Percentiles rank a stretch among this genome's conserved stretches.
Evolutionary conservation across 2,113 vertebrate genomes (phyloP).

Genomic region (Reinhardtius hippoglossoides): DNA sequence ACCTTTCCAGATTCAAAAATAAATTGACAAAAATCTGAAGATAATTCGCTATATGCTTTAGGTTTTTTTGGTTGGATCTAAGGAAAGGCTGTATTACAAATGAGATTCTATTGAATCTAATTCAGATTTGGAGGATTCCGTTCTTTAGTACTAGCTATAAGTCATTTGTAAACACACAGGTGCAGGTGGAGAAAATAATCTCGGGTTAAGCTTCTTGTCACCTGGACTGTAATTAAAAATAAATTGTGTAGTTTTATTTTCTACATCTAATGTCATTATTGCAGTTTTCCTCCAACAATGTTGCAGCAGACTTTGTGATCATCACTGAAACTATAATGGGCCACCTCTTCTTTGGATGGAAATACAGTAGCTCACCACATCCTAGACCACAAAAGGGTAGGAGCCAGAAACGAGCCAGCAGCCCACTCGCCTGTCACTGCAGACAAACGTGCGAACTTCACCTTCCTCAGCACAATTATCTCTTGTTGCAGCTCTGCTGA

Average conservation of each 20-base stretch:
- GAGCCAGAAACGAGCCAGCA: constrained; percentile 44
- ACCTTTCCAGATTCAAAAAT: too few species aligned
- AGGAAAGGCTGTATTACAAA: too few species aligned
- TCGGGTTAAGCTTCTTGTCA: background rate
- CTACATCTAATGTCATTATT: constrained; percentile 10
- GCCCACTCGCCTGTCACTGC: constrained; percentile 18
- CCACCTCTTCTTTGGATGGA: constrained; percentile 38
- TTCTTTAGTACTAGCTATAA: too few species aligned
- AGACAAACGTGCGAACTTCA: constrained; percentile 30
- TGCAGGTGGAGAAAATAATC: too few species aligned
- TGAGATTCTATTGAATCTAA: too few species aligned
- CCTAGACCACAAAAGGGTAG: constrained; percentile 49
- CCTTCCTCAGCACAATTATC: constrained; percentile 49
- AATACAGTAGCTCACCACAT: constrained; percentile 63
- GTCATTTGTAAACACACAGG: too few species aligned
- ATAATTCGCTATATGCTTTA: too few species aligned
- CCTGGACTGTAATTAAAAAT: background rate
- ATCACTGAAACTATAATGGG: constrained; percentile 48
- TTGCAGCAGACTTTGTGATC: constrained; percentile 37
- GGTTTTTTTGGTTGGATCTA: too few species aligned
- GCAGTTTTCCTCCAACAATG: constrained; percentile 33
- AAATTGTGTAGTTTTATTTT: background rate
- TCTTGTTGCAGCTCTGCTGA: constrained; percentile 53
- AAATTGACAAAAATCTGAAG: too few species aligned
- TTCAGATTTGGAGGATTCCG: too few species aligned